phyloP scores from a whole-genome alignment of 23 tunicate genomes.

The Trididemnum clinides region DNA sequence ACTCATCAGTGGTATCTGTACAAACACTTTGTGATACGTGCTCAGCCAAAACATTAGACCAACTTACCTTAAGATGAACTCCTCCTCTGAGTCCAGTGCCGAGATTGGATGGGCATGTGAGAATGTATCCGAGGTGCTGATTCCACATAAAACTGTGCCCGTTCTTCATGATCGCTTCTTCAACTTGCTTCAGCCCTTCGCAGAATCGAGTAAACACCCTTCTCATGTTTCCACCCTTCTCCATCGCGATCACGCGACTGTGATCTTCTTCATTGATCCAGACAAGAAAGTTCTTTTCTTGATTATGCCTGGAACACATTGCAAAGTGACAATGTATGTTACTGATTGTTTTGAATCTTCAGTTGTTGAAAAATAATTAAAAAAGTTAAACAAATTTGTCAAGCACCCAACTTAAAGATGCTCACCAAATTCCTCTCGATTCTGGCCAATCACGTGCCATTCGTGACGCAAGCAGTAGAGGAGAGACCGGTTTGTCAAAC shows the following conservation, averaged over 20 bases:
- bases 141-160: slow-evolving; percentile 80
- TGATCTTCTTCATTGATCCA: slow-evolving; percentile 93
- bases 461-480: slow-evolving; percentile 66
- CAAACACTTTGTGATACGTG: background rate
- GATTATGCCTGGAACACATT: slow-evolving; percentile 60
- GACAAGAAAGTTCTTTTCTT: slow-evolving; percentile 72
- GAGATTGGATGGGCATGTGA: slow-evolving; percentile 84
- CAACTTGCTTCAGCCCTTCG: slow-evolving; percentile 63
- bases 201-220: slow-evolving; percentile 78
- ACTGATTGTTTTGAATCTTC: no score
- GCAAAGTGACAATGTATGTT: no score
- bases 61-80: slow-evolving; percentile 66
- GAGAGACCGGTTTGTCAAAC: slow-evolving; percentile 90
- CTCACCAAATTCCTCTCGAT: slow-evolving; percentile 81
- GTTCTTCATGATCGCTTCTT: slow-evolving; percentile 52
- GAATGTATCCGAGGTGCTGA: slow-evolving; percentile 76
- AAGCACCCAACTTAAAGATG: no score
- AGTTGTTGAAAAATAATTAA: no score
- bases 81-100: slow-evolving; percentile 84
- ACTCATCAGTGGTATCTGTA: slow-evolving; percentile 66
- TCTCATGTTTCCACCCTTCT: slow-evolving; percentile 80
- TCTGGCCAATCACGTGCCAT: slow-evolving; percentile 96
- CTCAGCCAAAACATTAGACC: background rate
- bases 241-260: slow-evolving; percentile 82
- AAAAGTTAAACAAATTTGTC: no score